Evolutionary conservation across 2,888 invertebrate genomes (phyloP).

Genomic region (Schrankia costaestrigalis): DNA sequence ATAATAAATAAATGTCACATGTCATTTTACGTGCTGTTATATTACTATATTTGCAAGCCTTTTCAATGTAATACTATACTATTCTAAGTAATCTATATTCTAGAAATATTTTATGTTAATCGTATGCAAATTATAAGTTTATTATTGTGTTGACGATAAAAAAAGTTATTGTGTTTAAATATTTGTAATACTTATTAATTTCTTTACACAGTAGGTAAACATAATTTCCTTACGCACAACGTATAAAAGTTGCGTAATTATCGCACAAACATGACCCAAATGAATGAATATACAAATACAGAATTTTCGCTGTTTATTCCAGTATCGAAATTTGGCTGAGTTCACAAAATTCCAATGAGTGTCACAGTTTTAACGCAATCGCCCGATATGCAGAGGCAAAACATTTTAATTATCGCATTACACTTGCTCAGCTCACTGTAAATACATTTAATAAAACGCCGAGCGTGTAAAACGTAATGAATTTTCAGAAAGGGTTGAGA

Average conservation of each 20-base stretch:
- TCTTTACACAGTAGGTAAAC: too few species aligned
- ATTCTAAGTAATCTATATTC: too few species aligned
- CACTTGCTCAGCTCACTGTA: constrained; percentile 8
- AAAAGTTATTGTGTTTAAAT: too few species aligned
- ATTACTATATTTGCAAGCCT: too few species aligned
- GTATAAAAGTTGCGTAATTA: constrained; percentile 5
- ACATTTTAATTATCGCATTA: constrained; percentile 13
- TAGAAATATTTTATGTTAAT: too few species aligned
- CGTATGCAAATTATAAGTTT: too few species aligned
- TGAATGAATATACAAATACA: neutral
- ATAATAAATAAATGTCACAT: too few species aligned
- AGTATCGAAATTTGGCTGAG: constrained; percentile 7
- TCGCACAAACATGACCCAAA: constrained; percentile 2
- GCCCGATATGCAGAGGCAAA: constrained; percentile 8
- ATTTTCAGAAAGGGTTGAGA: constrained; percentile 2
- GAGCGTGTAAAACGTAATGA: neutral
- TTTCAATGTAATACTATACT: too few species aligned
- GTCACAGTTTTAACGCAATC: constrained; percentile 8
- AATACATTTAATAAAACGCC: constrained; percentile 1
- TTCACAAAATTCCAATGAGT: constrained; percentile 7
- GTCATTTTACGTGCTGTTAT: too few species aligned
- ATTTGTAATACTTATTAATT: too few species aligned
- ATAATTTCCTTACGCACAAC: too few species aligned
- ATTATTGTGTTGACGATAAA: too few species aligned
- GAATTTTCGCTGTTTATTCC: constrained; percentile 8